Evolutionary conservation across 2,113 vertebrate species (phyloP).

Genomic region (Zonotrichia leucophrys): DNA sequence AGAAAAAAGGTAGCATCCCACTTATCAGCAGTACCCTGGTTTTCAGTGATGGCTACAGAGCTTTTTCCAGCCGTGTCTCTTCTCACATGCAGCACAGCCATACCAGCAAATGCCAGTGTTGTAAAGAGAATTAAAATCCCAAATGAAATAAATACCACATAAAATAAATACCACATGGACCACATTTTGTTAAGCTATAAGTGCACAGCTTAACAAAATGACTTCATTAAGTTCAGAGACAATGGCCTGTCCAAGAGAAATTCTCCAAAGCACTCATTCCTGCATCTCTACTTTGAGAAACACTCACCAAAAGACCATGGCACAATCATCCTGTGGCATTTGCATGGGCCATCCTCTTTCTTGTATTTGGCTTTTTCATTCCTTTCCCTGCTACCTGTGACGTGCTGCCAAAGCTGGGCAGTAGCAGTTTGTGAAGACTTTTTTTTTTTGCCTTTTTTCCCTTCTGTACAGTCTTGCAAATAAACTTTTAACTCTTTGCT

Average conservation of each 20-base stretch:
- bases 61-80: not conserved
- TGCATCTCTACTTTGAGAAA: not conserved
- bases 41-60: constrained; percentile 6
- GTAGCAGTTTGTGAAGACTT: constrained; percentile 10
- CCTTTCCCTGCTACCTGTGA: not conserved
- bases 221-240: not conserved
- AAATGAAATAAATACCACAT: not conserved
- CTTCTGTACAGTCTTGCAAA: constrained; percentile 40
- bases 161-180: not conserved
- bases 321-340: not conserved
- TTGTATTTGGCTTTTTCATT: not conserved
- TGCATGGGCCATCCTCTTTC: not conserved
- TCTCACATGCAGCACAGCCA: not conserved
- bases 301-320: not conserved
- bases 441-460: not conserved
- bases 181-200: not conserved
- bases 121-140: not conserved
- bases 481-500: constrained; percentile 22
- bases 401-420: not conserved
- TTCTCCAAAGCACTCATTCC: not conserved
- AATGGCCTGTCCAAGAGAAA: not conserved
- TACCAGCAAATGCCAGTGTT: constrained; percentile 53
- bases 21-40: not conserved
- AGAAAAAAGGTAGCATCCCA: not conserved
- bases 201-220: not conserved